Conservation (phyloP, 1,140 invertebrate species). For the Drosophila punjabiensis region DNA sequence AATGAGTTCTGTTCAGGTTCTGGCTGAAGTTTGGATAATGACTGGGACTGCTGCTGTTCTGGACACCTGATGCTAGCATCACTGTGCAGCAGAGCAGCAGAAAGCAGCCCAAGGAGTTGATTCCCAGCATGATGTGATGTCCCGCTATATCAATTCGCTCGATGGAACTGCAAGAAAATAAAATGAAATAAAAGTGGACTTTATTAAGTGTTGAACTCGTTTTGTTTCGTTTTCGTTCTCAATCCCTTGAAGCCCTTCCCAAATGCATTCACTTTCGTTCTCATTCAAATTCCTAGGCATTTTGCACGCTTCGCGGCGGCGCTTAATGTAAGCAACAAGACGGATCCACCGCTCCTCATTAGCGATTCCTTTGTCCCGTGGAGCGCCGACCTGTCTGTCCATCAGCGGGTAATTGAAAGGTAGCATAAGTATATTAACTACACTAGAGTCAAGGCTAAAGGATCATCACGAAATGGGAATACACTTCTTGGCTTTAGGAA, state of each 20-base stretch:
- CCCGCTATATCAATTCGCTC: conserved; percentile 25
- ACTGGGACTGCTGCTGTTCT: conserved; percentile 16
- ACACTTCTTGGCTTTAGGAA: not conserved
- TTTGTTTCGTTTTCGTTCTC: conserved; percentile 1
- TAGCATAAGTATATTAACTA: conserved; percentile 55
- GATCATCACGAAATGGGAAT: conserved; percentile 7
- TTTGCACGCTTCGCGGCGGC: conserved; percentile 50
- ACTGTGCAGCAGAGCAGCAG: conserved; percentile 55
- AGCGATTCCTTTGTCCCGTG: conserved; percentile 69
- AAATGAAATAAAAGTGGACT: conserved; percentile 43
- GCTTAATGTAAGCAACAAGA: conserved; percentile 75
- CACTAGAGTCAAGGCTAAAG: not conserved
- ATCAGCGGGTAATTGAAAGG: conserved; percentile 51
- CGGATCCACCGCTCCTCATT: conserved; percentile 70
- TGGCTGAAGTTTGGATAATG: not conserved
- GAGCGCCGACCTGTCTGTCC: conserved; percentile 63
- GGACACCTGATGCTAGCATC: conserved; percentile 61
- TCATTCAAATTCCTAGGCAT: conserved; percentile 75
- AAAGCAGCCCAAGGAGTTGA: conserved; percentile 25
- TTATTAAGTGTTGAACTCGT: conserved; percentile 66
- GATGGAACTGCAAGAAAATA: conserved; percentile 49
- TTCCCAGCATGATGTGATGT: conserved; percentile 16
- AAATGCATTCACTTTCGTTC: conserved; percentile 62
- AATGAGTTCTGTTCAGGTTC: conserved; percentile 32
- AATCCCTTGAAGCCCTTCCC: not conserved